Evolutionary conservation across 2,888 invertebrate genomes (phyloP), one percentile per base, ranked within the genome.

Genomic region (Chelonus formosanus): DNA sequence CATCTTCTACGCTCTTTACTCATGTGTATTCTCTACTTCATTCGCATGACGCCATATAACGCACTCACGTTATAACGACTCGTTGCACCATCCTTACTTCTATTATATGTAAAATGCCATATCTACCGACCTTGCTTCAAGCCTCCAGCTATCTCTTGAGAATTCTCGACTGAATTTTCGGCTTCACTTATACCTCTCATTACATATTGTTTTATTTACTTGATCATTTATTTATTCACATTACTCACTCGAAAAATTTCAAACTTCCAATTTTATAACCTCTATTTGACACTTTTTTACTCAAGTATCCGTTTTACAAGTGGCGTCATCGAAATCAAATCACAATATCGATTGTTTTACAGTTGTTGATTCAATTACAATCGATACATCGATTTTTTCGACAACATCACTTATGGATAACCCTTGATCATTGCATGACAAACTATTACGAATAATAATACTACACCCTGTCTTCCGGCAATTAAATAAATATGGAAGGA

Each of bases 21-120:
- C 4, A 52, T 57, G 34, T 47, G 7, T 55, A 58, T 54, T 2
- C n/a, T 10, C 20, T 52, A 36, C 40, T 32, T 36, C 47, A 36
- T 50, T 63, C n/a, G 56, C 40, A 36, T 57, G 56, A 44, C 36
- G 60, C 50, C 50, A n/a, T 20, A 20, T 60, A 50, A 50, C 50
- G 50, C 50, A 50, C 40, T 50, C 50, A 60, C 50, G 8, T 10
- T 35, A 50, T 60, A 50, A 60, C 35, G 48, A 55, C 35, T 60
- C 50, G 59, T 60, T 59, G 50, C n/a, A 34, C 32, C 32, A 32
- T 50, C 63, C 34, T 32, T 52, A 40, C 53, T 45, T 50, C 60
- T 64, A 68, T 65, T 61, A 61, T 65, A 65, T 68, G 68, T 34
- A 68, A 67, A 67, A 67, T 50, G 50, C 34, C 31, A 20, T 20